Percentiles rank a stretch among this genome's conserved stretches.
Conservation (phyloP, 1,140 invertebrate species). For the Epicauta chinensis region DNA sequence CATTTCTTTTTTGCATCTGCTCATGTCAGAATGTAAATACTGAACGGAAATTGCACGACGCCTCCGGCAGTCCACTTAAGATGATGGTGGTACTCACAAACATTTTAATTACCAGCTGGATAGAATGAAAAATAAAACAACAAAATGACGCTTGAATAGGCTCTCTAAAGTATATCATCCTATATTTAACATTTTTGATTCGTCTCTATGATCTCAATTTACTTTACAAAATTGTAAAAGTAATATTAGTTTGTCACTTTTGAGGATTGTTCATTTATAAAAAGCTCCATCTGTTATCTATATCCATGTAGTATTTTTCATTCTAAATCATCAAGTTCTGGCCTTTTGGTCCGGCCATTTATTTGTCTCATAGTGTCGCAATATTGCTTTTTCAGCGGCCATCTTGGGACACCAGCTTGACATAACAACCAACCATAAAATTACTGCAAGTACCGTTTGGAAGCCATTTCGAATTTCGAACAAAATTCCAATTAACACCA, state of each 20-base stretch:
- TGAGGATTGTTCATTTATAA: neutral
- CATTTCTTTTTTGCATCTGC: constrained; percentile 32
- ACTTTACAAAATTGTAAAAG: neutral
- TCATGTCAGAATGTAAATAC: constrained; percentile 28
- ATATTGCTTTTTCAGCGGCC: constrained; percentile 30
- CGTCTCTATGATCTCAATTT: neutral
- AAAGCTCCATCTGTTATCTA: neutral
- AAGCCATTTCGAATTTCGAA: constrained; percentile 7
- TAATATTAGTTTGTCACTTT: neutral
- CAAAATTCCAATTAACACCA: constrained; percentile 4
- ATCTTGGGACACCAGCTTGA: constrained; percentile 28
- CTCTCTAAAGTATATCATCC: too few relatives aligned
- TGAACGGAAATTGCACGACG: constrained; percentile 30
- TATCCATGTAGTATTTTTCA: neutral
- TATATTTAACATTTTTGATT: neutral
- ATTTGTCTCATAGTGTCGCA: constrained; percentile 28
- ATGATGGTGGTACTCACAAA: constrained; percentile 14
- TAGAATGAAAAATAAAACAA: neutral
- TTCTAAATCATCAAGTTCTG: too few relatives aligned
- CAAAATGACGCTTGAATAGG: neutral
- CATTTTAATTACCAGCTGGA: constrained; percentile 11
- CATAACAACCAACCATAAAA: constrained; percentile 29
- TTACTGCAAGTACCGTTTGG: constrained; percentile 11
- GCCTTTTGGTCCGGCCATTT: constrained; percentile 16
- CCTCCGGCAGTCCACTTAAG: constrained; percentile 25